Percentiles rank a stretch among this genome's conserved stretches.
Evolutionary conservation across 2,113 vertebrate genomes (phyloP).

Genomic region (Pluvialis apricaria): DNA sequence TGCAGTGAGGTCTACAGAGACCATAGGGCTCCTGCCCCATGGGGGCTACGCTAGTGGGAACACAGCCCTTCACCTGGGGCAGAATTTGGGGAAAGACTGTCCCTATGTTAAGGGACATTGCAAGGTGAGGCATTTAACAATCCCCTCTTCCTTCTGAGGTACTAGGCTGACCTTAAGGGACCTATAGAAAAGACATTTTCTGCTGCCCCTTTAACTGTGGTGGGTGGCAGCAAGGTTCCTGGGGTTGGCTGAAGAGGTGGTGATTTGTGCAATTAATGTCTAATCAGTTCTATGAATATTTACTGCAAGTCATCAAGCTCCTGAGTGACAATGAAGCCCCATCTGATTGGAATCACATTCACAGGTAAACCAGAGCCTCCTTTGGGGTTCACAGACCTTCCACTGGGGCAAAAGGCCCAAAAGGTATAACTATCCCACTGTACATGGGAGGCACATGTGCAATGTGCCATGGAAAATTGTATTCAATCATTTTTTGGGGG

Average conservation of each 20-base stretch:
- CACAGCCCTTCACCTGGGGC: neutral
- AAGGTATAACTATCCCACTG: neutral
- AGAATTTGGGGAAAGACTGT: neutral
- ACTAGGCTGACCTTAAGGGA: neutral
- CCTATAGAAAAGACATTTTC: neutral
- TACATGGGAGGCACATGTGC: neutral
- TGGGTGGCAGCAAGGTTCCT: neutral
- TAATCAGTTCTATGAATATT: conserved; percentile 70
- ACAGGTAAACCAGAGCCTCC: neutral
- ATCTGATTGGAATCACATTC: conserved; percentile 20
- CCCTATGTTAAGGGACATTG: neutral
- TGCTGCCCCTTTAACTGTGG: neutral
- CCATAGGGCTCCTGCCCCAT: neutral
- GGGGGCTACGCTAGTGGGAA: neutral
- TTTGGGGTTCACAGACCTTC: neutral
- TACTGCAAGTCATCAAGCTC: conserved; percentile 49
- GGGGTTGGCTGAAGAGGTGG: conserved; percentile 38
- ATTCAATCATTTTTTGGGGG: neutral
- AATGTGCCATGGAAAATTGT: neutral
- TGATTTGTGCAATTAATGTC: conserved; percentile 60
- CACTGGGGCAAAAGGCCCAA: neutral
- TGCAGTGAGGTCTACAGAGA: neutral
- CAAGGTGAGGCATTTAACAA: neutral
- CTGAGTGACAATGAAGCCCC: conserved; percentile 8
- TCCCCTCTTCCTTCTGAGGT: neutral